Conservation (phyloP, 2,888 invertebrate genomes). For the Priocnemis perturbator region DNA sequence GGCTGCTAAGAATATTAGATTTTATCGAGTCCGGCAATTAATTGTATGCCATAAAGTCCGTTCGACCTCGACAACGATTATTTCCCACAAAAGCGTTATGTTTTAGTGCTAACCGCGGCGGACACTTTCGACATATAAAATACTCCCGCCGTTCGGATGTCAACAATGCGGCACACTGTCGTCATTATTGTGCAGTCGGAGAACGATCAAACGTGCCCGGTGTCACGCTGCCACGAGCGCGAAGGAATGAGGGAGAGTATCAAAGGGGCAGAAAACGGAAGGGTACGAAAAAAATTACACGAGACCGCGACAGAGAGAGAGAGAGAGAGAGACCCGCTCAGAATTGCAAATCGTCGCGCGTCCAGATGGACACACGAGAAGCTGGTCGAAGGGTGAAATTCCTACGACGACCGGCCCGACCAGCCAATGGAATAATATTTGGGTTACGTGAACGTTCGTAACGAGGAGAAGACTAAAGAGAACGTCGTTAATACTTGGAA, state of each 20-base stretch:
- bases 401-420: constrained; percentile 31
- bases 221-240: no score
- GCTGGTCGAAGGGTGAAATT: constrained; percentile 52
- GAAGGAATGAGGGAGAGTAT: neutral
- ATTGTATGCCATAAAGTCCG: no score
- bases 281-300: constrained; percentile 26
- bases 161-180: no score
- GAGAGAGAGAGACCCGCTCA: constrained; percentile 41
- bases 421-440: constrained; percentile 56
- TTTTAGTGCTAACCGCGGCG: no score
- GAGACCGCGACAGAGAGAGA: constrained; percentile 25
- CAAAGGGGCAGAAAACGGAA: constrained; percentile 8
- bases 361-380: constrained; percentile 59
- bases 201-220: no score
- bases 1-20: no score
- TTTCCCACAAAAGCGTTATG: no score
- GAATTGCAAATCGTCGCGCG: constrained; percentile 61
- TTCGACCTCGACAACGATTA: no score
- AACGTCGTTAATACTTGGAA: neutral
- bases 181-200: no score
- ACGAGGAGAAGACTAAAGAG: neutral
- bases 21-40: no score
- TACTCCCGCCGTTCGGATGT: no score
- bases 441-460: constrained; percentile 47
- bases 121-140: no score